Evolutionary conservation across 1,140 invertebrate species (phyloP).

Genomic region (Hirudo medicinalis): DNA sequence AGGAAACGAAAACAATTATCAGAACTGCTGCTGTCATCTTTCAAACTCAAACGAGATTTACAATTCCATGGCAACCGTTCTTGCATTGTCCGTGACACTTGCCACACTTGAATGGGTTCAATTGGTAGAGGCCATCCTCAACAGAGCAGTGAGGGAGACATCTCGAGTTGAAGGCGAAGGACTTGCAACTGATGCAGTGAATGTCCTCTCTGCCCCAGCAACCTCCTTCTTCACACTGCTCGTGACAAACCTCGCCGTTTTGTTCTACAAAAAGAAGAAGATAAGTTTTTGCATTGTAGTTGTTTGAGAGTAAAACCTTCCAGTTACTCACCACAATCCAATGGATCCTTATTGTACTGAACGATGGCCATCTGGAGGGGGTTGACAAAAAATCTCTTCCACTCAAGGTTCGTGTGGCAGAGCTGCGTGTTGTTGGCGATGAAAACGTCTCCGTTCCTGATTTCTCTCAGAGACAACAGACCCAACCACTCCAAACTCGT

Average conservation of each 20-base stretch:
- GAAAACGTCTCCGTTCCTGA: slow-evolving; percentile 71
- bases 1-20: slow-evolving; percentile 14
- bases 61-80: slow-evolving; percentile 64
- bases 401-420: slow-evolving; percentile 78
- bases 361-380: slow-evolving; percentile 33
- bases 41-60: slow-evolving; percentile 29
- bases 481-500: slow-evolving; percentile 58
- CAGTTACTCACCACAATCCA: slow-evolving; percentile 58
- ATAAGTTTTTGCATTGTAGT: too few relatives aligned
- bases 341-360: slow-evolving; percentile 58
- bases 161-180: slow-evolving; percentile 57
- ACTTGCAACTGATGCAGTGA: slow-evolving; percentile 75
- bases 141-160: slow-evolving; percentile 52
- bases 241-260: slow-evolving; percentile 63
- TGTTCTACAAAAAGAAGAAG: slow-evolving; percentile 44
- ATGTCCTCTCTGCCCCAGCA: slow-evolving; percentile 81
- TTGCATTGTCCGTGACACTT: slow-evolving; percentile 76
- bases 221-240: slow-evolving; percentile 72
- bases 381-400: slow-evolving; percentile 58
- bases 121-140: slow-evolving; percentile 58
- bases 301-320: too few relatives aligned
- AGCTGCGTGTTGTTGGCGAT: slow-evolving; percentile 77
- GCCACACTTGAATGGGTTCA: slow-evolving; percentile 59
- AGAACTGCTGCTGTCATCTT: neutral
- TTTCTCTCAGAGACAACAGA: slow-evolving; percentile 66